phyloP scores from a whole-genome alignment of 2,888 invertebrate genomes.

The Torymus tubicola region DNA sequence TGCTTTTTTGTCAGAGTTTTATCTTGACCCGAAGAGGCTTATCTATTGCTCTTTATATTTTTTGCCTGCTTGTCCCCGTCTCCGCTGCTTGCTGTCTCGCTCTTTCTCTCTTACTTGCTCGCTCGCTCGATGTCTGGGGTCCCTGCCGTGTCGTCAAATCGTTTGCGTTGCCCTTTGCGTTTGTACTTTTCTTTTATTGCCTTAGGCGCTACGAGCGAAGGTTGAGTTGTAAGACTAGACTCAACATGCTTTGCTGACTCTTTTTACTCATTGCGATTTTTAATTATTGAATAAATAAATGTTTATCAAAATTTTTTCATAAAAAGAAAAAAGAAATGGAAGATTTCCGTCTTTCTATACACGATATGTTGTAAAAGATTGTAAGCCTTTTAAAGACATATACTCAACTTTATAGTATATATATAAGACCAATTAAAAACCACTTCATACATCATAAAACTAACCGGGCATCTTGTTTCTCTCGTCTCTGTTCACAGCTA shows the following conservation, averaged over 20 bases:
- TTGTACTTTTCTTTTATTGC: conserved; percentile 20
- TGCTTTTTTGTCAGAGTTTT: conserved; percentile 42
- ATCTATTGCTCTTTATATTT: conserved; percentile 51
- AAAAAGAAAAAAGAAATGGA: too few species aligned
- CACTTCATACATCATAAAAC: neutral
- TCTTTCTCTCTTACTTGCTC: conserved; percentile 16
- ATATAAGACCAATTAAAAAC: too few species aligned
- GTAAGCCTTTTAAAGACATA: too few species aligned
- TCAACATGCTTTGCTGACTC: neutral
- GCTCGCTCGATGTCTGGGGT: conserved; percentile 39
- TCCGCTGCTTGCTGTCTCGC: conserved; percentile 36
- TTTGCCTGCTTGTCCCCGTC: conserved; percentile 27
- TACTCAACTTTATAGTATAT: too few species aligned
- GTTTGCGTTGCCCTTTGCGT: conserved; percentile 49
- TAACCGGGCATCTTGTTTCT: conserved; percentile 28
- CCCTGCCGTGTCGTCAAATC: conserved; percentile 59
- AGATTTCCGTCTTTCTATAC: too few species aligned
- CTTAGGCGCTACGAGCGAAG: neutral
- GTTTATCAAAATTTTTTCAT: too few species aligned
- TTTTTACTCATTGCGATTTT: neutral
- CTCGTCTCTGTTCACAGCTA: conserved; percentile 82
- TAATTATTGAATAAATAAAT: too few species aligned
- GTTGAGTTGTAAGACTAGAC: neutral
- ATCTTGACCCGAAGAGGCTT: conserved; percentile 45
- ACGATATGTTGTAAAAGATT: too few species aligned